Evolutionary conservation across 2,888 invertebrate genomes (phyloP).

Genomic region (Spisula solida): DNA sequence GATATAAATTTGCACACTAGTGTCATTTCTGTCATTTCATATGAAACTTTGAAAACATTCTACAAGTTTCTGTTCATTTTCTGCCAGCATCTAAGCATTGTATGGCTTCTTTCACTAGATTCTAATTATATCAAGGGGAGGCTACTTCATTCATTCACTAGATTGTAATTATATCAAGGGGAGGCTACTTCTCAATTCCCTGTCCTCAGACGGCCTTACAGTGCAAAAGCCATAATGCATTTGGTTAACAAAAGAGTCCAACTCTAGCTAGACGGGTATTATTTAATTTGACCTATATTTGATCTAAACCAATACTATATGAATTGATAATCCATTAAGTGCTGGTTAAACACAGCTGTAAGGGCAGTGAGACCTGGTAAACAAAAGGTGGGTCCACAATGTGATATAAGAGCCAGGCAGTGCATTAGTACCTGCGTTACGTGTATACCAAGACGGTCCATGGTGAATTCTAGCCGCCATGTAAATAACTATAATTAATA

Average conservation of each 20-base stretch:
- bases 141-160: too few species aligned
- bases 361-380: background rate
- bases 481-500: background rate
- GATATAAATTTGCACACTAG: too few species aligned
- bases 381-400: background rate
- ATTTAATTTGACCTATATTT: background rate
- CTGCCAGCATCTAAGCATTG: too few species aligned
- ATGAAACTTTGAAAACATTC: too few species aligned
- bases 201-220: background rate
- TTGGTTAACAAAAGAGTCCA: background rate
- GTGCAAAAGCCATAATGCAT: background rate
- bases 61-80: too few species aligned
- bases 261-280: background rate
- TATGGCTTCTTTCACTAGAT: too few species aligned
- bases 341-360: background rate
- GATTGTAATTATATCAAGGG: too few species aligned
- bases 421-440: background rate
- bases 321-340: background rate
- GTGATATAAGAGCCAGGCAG: too few species aligned
- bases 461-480: background rate
- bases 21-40: too few species aligned
- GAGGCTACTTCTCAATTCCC: too few species aligned
- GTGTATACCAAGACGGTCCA: background rate
- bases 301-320: background rate
- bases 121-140: too few species aligned